Evolutionary conservation across 2,797 vertebrate genomes (phyloP), one percentile per base, ranked within the genome.

Genomic region (Anolis apletophallus): DNA sequence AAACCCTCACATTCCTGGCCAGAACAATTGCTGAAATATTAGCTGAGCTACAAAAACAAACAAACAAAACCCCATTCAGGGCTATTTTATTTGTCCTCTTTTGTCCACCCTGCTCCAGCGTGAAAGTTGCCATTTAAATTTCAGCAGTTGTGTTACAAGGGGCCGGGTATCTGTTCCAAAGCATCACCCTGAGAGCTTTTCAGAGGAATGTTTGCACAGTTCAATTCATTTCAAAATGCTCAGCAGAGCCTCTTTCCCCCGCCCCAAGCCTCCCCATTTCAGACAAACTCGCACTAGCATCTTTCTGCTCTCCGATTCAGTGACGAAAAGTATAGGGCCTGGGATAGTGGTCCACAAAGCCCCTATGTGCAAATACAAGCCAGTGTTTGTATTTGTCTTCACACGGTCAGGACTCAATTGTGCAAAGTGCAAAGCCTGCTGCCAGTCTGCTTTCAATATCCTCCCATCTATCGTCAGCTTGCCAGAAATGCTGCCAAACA

Each of bases 371-470:
- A 91, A 91, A 89, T 90, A 91, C 79, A 85, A 81, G 93, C 87
- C 91, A 88, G 94, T 87, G 90, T 92, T 93, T 88, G 75, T 85
- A 90, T 94, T 94, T 94, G 92, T 93, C 94, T 92, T 93, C 91
- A 93, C 91, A 89, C 93, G 57, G 88, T 94, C 92, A 92, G 94
- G 95, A 95, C 94, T 90, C 89, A 86, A 36, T 88, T 59, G 96
- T 94, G 92, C 92, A 96, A 95, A 95, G 93, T 93, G 92, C 96
- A 95, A 94, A 84, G 61, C 77, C 32, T 86, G 89, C 92, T 88
- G 90, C 94, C 91, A 85, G 88, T 92, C 94, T 91, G 94, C 97
- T 97, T 96, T 92, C 96, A 95, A 94, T 95, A 96, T 96, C 96
- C 93, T 90, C 93, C 88, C 85, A 88, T 91, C 94, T 91, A 92